These are phyloP conservation scores for Ibidorhyncha struthersii DNA, from an alignment of 2,113 vertebrate genomes.

Conservation along the genomic window DNA sequence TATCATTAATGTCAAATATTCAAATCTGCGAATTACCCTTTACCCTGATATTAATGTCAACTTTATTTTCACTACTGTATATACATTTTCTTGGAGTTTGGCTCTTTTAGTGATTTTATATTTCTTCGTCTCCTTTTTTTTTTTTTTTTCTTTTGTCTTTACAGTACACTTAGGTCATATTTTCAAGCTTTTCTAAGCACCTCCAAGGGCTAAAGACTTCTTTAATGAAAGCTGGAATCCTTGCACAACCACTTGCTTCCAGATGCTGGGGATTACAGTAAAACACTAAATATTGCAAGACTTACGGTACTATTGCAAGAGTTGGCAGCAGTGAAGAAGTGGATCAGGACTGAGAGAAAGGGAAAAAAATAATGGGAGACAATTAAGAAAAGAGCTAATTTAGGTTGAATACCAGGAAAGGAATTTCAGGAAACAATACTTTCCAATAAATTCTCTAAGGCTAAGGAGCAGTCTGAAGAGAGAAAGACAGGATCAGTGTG, in stretches of 20 bases:
- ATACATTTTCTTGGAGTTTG: not conserved
- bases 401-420: slow-evolving; percentile 16
- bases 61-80: not conserved
- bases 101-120: not conserved
- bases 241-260: slow-evolving; percentile 39
- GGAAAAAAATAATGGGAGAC: not conserved
- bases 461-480: not conserved
- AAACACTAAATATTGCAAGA: slow-evolving; percentile 22
- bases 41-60: not conserved
- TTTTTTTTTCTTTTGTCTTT: not conserved
- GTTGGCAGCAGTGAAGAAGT: not conserved
- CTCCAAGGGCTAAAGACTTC: not conserved
- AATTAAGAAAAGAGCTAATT: slow-evolving; percentile 39
- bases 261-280: slow-evolving; percentile 35
- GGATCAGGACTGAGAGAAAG: slow-evolving; percentile 10
- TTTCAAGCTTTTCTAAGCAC: not conserved
- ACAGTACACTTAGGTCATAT: not conserved
- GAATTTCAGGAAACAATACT: slow-evolving; percentile 31
- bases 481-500: not conserved
- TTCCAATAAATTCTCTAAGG: slow-evolving; percentile 2
- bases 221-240: slow-evolving; percentile 19
- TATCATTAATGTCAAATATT: not conserved
- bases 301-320: slow-evolving; percentile 25
- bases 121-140: no score
- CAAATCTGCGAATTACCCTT: not conserved